These are phyloP conservation scores for Homarus gammarus DNA, from an alignment of 2,888 invertebrate species.

Conservation along the genomic window DNA sequence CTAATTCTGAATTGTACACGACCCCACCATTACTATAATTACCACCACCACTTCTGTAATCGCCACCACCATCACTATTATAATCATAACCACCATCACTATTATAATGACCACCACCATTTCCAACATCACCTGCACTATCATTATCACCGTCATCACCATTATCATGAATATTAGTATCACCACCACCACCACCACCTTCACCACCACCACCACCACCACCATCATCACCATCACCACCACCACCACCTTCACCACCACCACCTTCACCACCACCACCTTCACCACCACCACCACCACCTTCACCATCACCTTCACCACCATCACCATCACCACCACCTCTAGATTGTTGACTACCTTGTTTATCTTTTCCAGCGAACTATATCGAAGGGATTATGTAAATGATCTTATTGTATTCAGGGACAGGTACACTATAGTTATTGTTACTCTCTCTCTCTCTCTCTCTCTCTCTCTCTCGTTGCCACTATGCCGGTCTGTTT, in stretches of 20 bases:
- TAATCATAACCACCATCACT: not conserved
- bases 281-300: too few relatives aligned
- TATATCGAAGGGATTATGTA: too few relatives aligned
- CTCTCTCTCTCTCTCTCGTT: too few relatives aligned
- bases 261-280: too few relatives aligned
- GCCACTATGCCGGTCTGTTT: too few relatives aligned
- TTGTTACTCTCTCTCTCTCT: too few relatives aligned
- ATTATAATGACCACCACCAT: not conserved
- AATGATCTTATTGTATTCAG: too few relatives aligned
- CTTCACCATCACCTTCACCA: not conserved
- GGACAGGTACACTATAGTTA: too few relatives aligned
- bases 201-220: not conserved
- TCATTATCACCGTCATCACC: not conserved
- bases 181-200: not conserved
- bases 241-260: not conserved
- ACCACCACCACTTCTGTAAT: not conserved
- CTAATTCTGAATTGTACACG: too few relatives aligned
- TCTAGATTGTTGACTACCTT: too few relatives aligned
- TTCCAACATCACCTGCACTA: not conserved
- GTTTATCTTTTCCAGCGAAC: too few relatives aligned
- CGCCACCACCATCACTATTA: not conserved
- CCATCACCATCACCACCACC: not conserved
- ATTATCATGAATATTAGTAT: not conserved
- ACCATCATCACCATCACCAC: not conserved
- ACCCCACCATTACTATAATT: not conserved